Percentiles rank a stretch among this genome's conserved stretches.
These are phyloP conservation scores for Latrodectus elegans DNA, from an alignment of 2,888 invertebrate genomes.

Conservation along the genomic window DNA sequence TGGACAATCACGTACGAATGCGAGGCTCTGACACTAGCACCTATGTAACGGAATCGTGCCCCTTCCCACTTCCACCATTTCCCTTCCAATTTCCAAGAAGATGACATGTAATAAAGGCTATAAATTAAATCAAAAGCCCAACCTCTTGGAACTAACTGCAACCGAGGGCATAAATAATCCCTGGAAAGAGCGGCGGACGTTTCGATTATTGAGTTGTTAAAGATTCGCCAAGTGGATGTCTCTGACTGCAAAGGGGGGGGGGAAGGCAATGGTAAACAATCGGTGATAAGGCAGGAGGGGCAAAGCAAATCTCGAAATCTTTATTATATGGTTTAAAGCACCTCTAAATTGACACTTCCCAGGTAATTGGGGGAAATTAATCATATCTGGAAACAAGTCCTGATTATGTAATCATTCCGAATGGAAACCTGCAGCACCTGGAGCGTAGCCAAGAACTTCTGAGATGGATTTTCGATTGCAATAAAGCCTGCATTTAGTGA, in stretches of 20 bases:
- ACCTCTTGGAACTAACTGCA: conserved; percentile 42
- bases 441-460: no score
- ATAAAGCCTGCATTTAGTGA: no score
- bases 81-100: conserved; percentile 11
- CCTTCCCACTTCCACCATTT: background rate
- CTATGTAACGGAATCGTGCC: conserved; percentile 10
- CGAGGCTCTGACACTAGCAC: background rate
- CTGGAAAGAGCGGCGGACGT: conserved; percentile 13
- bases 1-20: conserved; percentile 50
- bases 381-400: conserved; percentile 24
- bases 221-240: background rate
- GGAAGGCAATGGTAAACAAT: conserved; percentile 1
- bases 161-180: conserved; percentile 56
- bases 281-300: conserved; percentile 54
- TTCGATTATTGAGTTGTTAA: conserved; percentile 67
- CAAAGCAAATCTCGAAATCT: conserved; percentile 37
- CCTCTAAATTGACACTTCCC: conserved; percentile 22
- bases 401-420: conserved; percentile 6
- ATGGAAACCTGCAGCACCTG: background rate
- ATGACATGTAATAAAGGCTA: conserved; percentile 64
- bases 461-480: no score
- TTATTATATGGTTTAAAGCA: conserved; percentile 38
- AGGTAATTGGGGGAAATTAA: conserved; percentile 32
- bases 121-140: conserved; percentile 61
- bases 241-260: background rate